Conservation (phyloP, 2,888 invertebrate species). For the Trilocha varians region DNA sequence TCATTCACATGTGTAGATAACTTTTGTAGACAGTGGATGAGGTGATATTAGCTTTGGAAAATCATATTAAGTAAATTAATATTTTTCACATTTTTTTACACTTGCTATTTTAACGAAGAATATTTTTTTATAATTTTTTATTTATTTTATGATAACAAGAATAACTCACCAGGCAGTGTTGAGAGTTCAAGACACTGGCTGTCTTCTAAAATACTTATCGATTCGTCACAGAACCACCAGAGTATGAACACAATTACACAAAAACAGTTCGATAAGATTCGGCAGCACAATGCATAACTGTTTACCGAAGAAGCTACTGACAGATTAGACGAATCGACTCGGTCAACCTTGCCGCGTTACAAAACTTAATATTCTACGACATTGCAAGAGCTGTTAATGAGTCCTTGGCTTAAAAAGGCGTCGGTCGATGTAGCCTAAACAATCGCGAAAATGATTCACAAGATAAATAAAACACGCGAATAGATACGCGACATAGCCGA, state of each 20-base stretch:
- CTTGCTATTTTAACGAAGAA: too few species aligned
- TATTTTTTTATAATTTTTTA: too few species aligned
- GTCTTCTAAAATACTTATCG: slow-evolving; percentile 9
- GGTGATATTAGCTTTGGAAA: too few species aligned
- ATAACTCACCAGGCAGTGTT: neutral
- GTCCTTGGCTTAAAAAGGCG: slow-evolving; percentile 15
- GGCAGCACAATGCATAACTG: slow-evolving; percentile 32
- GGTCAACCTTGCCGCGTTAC: slow-evolving; percentile 14
- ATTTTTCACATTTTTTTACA: too few species aligned
- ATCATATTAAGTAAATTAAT: too few species aligned
- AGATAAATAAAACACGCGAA: too few species aligned
- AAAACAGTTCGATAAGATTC: slow-evolving; percentile 18
- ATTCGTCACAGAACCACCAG: slow-evolving; percentile 24
- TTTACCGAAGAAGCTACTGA: slow-evolving; percentile 21
- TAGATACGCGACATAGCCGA: neutral
- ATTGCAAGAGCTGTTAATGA: slow-evolving; percentile 27
- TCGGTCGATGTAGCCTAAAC: neutral
- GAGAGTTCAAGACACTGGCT: neutral
- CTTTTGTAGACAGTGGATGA: too few species aligned
- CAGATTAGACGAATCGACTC: slow-evolving; percentile 14
- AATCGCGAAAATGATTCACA: neutral
- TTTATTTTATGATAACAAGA: too few species aligned
- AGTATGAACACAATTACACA: slow-evolving; percentile 22
- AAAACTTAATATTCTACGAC: slow-evolving; percentile 21
- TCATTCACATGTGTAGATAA: too few species aligned